Conservation (phyloP, 1,140 invertebrate genomes). For the Ostrea denselamellosa region DNA sequence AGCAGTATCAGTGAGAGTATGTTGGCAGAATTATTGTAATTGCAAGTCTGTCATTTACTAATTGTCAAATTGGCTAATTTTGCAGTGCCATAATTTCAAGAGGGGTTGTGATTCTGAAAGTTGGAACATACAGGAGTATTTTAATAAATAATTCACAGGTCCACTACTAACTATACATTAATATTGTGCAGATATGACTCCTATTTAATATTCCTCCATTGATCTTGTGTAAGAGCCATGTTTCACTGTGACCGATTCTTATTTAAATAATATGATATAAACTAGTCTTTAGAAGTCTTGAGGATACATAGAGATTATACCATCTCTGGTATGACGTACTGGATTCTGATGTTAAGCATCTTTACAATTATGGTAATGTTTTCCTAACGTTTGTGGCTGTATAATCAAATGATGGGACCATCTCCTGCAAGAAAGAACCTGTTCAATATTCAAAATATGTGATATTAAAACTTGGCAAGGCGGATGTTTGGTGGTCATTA, state of each 20-base stretch:
- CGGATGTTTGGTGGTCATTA: neutral
- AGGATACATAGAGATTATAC: neutral
- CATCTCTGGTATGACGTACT: neutral
- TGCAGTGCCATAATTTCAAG: too few relatives aligned
- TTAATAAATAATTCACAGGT: too few relatives aligned
- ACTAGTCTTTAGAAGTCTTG: neutral
- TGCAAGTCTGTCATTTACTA: too few relatives aligned
- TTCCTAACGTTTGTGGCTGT: neutral
- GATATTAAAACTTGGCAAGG: neutral
- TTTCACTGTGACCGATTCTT: neutral
- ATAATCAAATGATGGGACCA: constrained; percentile 29
- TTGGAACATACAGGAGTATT: too few relatives aligned
- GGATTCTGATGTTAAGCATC: neutral
- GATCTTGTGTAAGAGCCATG: neutral
- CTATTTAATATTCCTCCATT: neutral
- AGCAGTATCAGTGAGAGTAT: too few relatives aligned
- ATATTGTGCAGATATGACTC: neutral
- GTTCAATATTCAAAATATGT: constrained; percentile 28
- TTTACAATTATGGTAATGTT: constrained; percentile 24
- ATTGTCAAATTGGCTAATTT: too few relatives aligned
- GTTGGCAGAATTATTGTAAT: too few relatives aligned
- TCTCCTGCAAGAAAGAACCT: constrained; percentile 8
- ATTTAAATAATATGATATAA: neutral
- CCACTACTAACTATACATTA: too few relatives aligned
- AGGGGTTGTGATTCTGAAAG: too few relatives aligned